phyloP scores from a whole-genome alignment of 2,113 vertebrate genomes.

The Coturnix japonica region DNA sequence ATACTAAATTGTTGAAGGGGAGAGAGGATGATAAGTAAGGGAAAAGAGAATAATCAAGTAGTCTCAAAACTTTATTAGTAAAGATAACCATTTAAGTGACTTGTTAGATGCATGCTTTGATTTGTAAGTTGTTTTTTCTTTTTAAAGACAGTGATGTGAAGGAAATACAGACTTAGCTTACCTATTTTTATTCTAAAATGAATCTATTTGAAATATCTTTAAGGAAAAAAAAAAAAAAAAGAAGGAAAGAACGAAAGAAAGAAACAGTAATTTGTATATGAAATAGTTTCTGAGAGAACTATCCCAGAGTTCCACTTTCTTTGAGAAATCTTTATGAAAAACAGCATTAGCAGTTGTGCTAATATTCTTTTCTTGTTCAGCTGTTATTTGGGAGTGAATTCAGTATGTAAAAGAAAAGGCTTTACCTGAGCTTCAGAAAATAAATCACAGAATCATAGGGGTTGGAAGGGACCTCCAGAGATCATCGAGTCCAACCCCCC shows the following conservation, averaged over 20 bases:
- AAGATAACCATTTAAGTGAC: conserved; percentile 47
- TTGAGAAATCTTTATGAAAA: conserved; percentile 1
- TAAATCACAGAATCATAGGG: no score
- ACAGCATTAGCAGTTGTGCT: not conserved
- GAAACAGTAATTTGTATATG: not conserved
- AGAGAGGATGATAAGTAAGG: not conserved
- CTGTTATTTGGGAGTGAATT: not conserved
- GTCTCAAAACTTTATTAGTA: not conserved
- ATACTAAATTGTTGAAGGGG: not conserved
- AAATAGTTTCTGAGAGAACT: not conserved
- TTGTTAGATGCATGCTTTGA: not conserved
- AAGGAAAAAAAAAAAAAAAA: not conserved
- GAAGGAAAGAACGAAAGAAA: no score
- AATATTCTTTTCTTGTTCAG: not conserved
- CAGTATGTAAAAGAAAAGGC: not conserved
- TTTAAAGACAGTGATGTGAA: conserved; percentile 24
- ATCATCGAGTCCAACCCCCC: no score
- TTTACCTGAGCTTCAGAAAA: not conserved
- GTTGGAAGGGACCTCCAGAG: no score
- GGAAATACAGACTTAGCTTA: not conserved
- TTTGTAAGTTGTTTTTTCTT: conserved; percentile 8
- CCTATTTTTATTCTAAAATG: not conserved
- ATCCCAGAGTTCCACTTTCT: not conserved
- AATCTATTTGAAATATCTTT: conserved; percentile 17
- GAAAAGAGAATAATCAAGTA: conserved; percentile 12